Evolutionary conservation across 2,113 vertebrate species (phyloP).

Genomic region (Elephantulus edwardii): DNA sequence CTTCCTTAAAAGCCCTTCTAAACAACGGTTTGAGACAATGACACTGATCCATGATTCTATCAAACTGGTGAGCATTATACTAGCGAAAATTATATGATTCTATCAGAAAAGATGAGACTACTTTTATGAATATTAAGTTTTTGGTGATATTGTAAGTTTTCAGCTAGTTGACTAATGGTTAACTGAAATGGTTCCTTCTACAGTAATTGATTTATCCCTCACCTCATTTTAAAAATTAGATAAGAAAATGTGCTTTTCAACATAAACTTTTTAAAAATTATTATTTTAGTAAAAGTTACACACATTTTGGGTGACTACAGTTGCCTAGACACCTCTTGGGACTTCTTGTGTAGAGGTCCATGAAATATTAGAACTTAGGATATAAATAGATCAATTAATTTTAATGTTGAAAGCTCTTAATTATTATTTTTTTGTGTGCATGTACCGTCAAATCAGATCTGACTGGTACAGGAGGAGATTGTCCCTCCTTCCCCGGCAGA

Average conservation of each 20-base stretch:
- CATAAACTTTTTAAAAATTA: too few species aligned
- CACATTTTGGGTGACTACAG: background rate
- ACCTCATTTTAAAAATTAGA: background rate
- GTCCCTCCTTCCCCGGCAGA: too few species aligned
- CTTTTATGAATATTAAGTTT: background rate
- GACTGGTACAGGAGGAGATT: too few species aligned
- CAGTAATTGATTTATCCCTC: background rate
- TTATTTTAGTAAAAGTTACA: too few species aligned
- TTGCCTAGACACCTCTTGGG: background rate
- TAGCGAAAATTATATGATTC: background rate
- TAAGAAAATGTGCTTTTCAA: background rate
- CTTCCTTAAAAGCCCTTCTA: background rate
- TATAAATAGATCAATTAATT: background rate
- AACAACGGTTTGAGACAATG: background rate
- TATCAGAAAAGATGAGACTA: background rate
- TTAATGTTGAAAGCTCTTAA: too few species aligned
- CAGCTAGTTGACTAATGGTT: background rate
- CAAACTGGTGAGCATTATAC: background rate
- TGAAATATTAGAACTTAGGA: background rate
- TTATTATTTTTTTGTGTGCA: too few species aligned
- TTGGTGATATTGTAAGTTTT: background rate
- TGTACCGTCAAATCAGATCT: too few species aligned
- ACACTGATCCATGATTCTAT: background rate
- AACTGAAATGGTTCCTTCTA: slow-evolving; percentile 1
- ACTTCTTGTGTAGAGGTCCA: background rate